Base-by-base conservation (phyloP, 1,140 invertebrate species). In the Rhynchophorus ferrugineus region DNA sequence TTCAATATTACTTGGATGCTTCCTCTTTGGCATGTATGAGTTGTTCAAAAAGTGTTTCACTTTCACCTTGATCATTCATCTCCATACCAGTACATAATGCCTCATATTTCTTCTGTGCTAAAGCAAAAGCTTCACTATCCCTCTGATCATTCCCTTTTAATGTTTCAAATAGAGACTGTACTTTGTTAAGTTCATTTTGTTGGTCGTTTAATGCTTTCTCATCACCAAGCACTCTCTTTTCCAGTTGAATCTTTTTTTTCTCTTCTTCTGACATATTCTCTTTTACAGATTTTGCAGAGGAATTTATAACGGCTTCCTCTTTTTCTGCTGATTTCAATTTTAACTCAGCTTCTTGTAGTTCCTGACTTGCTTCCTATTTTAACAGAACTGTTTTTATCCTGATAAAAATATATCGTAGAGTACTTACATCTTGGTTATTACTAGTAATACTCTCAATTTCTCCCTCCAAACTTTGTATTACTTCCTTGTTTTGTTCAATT, bases 11-110 rank as follows among this genome's bases (percentile, higher is more conserved):
- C 53, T 24, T 55, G 11, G 82, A 81, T 5, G 85, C 78, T 44
- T 79, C 80, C 61, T 84, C 78, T 61, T 89, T 87, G 0, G 87
- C 85, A 66, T 75, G 79, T 61, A 93, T 93, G 1, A 95, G 72
- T 66, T 95, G 91, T 57, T 95, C 89, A 66, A 91, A 85, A 14
- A 96, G 72, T 3, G 91, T 91, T n/a, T 86, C 80, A 48, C 83
- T 83, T 67, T 85, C 78, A 11, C 91, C 90, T 60, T 82, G 81
- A n/a, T 85, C 84, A 49, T 81, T 85, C 18, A 83, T 79, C 21
- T 91, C 81, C 38, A 89, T 71, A 17, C 93, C 93, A 17, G 85
- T 76, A 66, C 80, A 89, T 5, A 94, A 81, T 45, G 90, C 90
- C 62, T 95, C 83, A 57, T 85, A 89, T 44, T 80, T 79, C 42